Evolutionary conservation across 1,140 invertebrate species (phyloP).

Genomic region (Brachionus plicatilis): DNA sequence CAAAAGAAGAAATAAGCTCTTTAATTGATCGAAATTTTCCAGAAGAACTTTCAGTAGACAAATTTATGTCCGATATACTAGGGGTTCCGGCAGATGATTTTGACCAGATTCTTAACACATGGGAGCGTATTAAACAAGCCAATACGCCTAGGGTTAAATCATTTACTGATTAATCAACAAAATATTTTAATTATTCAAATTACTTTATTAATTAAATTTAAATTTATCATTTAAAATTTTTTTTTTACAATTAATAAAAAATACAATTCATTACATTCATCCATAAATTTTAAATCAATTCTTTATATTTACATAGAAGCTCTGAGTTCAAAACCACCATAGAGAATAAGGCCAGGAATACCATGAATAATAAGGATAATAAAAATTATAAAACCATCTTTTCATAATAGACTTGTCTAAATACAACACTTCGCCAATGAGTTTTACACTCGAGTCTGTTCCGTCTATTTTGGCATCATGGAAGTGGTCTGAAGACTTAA

Average conservation of each 20-base stretch:
- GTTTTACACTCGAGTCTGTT: not conserved
- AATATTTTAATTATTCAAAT: not conserved
- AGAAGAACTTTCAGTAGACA: slow-evolving; percentile 1
- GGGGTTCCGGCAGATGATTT: slow-evolving; percentile 20
- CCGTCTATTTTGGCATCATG: not conserved
- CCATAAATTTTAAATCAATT: not conserved
- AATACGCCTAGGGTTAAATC: slow-evolving; percentile 24
- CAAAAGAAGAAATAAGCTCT: slow-evolving; percentile 9
- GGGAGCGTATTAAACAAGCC: slow-evolving; percentile 15
- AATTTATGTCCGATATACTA: slow-evolving; percentile 27
- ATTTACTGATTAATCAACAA: not conserved
- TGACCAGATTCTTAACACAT: slow-evolving; percentile 22
- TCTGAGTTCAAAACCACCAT: not conserved
- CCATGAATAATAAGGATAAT: not conserved
- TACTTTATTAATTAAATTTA: not conserved
- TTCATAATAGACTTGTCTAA: slow-evolving; percentile 17
- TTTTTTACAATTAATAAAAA: not conserved
- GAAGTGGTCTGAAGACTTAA: not conserved
- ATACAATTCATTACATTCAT: not conserved
- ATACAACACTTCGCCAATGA: slow-evolving; percentile 2
- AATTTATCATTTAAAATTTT: not conserved
- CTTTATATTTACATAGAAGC: not conserved
- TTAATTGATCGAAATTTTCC: slow-evolving; percentile 37
- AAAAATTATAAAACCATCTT: not conserved
- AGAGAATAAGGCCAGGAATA: not conserved